Conservation (phyloP, 2,888 invertebrate species). For the Athalia circularis region DNA sequence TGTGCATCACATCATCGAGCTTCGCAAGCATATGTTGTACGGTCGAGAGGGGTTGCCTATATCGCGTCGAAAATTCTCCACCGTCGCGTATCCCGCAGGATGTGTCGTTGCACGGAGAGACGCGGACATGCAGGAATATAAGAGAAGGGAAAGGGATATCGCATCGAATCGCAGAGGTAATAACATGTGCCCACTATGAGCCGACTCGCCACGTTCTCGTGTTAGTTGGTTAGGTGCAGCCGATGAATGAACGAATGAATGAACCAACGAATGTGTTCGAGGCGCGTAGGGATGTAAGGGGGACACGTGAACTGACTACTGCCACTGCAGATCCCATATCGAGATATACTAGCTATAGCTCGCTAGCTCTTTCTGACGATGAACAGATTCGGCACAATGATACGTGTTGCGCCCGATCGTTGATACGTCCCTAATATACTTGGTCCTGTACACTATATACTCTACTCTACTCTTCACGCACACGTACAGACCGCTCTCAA, state of each 20-base stretch:
- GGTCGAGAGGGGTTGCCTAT: not conserved
- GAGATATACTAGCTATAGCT: conserved; percentile 34
- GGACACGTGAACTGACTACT: conserved; percentile 18
- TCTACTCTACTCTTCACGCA: not conserved
- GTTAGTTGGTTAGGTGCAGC: no score
- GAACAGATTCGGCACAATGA: conserved; percentile 67
- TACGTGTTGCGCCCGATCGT: conserved; percentile 60
- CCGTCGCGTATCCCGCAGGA: no score
- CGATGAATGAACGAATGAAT: conserved; percentile 50
- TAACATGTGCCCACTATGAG: no score
- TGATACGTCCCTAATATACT: conserved; percentile 9
- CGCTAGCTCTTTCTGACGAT: conserved; percentile 11
- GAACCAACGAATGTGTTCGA: conserved; percentile 55
- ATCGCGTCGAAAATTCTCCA: not conserved
- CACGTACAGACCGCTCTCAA: not conserved
- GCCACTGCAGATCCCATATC: no score
- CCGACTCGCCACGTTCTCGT: no score
- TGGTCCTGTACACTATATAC: not conserved
- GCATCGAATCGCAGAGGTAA: no score
- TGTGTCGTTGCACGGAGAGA: no score
- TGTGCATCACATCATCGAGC: not conserved
- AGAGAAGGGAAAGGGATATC: no score
- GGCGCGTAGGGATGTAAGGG: conserved; percentile 59
- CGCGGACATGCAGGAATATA: no score
- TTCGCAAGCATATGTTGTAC: not conserved